Evolutionary conservation across 2,113 vertebrate species (phyloP).

Genomic region (Felis chaus): DNA sequence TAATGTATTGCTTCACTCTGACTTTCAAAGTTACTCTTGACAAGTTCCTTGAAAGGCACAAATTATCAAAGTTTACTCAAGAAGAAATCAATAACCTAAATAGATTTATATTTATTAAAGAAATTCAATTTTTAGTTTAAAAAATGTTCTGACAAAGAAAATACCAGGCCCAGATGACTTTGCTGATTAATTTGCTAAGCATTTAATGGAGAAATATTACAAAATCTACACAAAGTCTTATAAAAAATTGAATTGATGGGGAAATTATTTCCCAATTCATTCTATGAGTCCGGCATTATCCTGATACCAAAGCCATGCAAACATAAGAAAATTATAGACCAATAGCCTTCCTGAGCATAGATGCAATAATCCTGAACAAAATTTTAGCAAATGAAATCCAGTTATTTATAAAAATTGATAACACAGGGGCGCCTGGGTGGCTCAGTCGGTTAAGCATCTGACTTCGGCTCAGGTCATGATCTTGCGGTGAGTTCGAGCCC

Average conservation of each 20-base stretch:
- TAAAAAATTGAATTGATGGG: background rate
- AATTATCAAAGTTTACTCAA: background rate
- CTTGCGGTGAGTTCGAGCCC: too few species aligned
- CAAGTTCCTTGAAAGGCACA: background rate
- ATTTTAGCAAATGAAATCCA: background rate
- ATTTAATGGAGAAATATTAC: background rate
- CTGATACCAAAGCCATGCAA: background rate
- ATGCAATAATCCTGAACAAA: background rate
- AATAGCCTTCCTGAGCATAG: background rate
- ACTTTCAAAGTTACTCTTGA: background rate
- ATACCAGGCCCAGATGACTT: background rate
- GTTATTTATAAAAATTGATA: background rate
- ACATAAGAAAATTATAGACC: background rate
- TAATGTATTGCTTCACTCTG: background rate
- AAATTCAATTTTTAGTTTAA: background rate
- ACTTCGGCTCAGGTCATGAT: too few species aligned
- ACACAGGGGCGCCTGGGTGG: too few species aligned
- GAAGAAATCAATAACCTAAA: background rate
- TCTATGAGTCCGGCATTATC: background rate
- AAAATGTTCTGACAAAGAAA: background rate
- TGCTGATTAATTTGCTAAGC: background rate
- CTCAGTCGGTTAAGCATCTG: too few species aligned
- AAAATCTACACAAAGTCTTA: background rate
- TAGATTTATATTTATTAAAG: background rate
- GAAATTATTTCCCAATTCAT: background rate